Evolutionary conservation across 1,140 invertebrate genomes (phyloP).

Genomic region (Drosophila bifasciata): DNA sequence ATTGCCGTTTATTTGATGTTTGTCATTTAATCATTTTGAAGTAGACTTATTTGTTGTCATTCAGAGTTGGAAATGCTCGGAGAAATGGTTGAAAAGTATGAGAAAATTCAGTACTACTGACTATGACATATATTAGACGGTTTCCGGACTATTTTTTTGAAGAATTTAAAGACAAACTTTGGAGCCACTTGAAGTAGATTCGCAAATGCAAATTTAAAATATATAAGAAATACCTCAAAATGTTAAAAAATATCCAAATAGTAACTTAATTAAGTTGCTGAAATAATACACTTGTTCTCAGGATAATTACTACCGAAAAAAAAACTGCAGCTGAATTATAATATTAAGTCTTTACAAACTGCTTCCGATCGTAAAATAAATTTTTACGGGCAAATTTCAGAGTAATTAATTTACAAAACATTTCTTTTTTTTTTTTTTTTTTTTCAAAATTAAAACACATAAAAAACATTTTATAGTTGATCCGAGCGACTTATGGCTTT

Average conservation of each 20-base stretch:
- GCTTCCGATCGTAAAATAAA: conserved; percentile 50
- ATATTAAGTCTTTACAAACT: conserved; percentile 20
- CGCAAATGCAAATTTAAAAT: no score
- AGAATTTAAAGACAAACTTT: no score
- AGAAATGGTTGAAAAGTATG: not conserved
- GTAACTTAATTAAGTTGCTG: no score
- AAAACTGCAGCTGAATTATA: not conserved
- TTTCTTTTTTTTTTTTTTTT: not conserved
- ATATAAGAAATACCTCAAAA: no score
- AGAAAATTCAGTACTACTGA: not conserved
- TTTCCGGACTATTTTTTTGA: not conserved
- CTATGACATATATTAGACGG: no score
- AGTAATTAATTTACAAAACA: conserved; percentile 47
- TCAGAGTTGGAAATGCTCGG: conserved; percentile 8
- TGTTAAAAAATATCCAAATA: no score
- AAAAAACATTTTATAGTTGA: conserved; percentile 38
- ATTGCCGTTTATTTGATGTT: conserved; percentile 77
- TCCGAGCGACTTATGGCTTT: conserved; percentile 40
- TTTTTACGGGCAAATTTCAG: conserved; percentile 53
- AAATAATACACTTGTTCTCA: no score
- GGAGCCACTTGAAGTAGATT: no score
- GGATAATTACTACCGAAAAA: not conserved
- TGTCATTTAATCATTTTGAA: conserved; percentile 70
- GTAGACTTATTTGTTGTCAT: conserved; percentile 68
- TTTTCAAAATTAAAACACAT: conserved; percentile 57